These are phyloP conservation scores for Erythrolamprus reginae DNA, from an alignment of 2,113 vertebrate genomes.

Conservation along the genomic window DNA sequence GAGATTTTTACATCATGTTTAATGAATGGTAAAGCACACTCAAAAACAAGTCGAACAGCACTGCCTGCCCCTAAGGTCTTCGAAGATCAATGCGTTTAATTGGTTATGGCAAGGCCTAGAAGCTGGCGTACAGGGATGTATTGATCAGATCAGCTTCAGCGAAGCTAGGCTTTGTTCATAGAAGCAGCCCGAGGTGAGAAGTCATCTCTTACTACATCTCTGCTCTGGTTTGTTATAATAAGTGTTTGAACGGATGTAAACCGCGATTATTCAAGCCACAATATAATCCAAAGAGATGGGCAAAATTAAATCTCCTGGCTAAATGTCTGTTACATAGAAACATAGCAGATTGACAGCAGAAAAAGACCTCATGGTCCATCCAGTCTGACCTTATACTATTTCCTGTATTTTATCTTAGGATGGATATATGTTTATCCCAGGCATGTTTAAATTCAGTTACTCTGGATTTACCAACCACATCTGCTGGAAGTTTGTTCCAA, in stretches of 20 bases:
- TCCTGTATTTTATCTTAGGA: too few species aligned
- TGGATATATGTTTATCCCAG: too few species aligned
- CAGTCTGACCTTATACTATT: too few species aligned
- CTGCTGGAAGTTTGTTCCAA: too few species aligned
- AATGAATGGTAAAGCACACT: slow-evolving; percentile 47
- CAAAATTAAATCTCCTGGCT: background rate
- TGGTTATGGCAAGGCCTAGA: slow-evolving; percentile 36
- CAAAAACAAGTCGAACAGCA: slow-evolving; percentile 42
- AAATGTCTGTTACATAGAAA: too few species aligned
- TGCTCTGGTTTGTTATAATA: background rate
- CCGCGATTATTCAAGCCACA: background rate
- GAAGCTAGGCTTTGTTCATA: background rate
- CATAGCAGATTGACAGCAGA: too few species aligned
- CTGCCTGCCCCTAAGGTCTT: slow-evolving; percentile 28
- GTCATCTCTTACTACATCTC: background rate
- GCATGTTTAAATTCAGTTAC: too few species aligned
- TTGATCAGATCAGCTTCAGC: slow-evolving; percentile 20
- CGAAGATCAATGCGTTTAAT: slow-evolving; percentile 38
- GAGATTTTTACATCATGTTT: slow-evolving; percentile 53
- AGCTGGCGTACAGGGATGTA: background rate
- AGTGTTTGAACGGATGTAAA: background rate
- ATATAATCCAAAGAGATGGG: background rate
- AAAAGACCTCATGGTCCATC: too few species aligned
- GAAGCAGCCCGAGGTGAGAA: background rate
- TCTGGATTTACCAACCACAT: too few species aligned